Evolutionary conservation across 1,140 invertebrate species (phyloP), one percentile per base, ranked within the genome.

Genomic region (Thalassaphorura encarpata): DNA sequence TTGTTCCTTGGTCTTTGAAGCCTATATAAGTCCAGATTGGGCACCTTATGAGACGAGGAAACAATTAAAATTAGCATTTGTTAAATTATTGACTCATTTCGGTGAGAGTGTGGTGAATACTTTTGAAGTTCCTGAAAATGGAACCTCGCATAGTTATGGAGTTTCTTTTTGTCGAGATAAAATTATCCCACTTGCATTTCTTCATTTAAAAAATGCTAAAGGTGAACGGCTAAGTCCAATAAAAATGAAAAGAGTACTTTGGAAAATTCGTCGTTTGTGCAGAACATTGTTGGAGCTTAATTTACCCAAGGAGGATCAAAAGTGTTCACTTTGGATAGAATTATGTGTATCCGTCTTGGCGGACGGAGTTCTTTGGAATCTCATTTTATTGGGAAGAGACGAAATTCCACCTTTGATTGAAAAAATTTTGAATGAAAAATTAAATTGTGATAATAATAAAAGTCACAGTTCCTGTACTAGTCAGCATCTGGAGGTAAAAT

Each of bases 361-460:
- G 0, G 60, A 61, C 47, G 63, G 60, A 24, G 63, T 65, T 15
- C 33, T 65, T 15, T 62, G 60, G 60, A 65, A 62, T 33, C 49
- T 62, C 13, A 58, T 65, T 36, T 21, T 45, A n/a, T 24, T 65
- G 27, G 63, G 57, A 16, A 48, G 46, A 21, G 43, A 60, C 8
- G 24, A 58, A 39, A 27, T 65, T 18, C 63, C 63, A 36, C 24
- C 36, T 19, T 21, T 64, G 18, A 23, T 64, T 19, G 43, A 52
- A 19, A 36, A 56, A 3, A 5, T 28, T 8, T 26, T 40, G 27
- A 19, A 29, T n/a, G 3, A 24, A 8, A 18, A 16, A 33, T n/a
- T 15, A 27, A 18, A 45, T n/a, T 13, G 5, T 26, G 27, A 13
- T 27, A 19, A 27, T 18, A 23, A 16, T 42, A 16, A 5, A 23